Evolutionary conservation across 2,888 invertebrate genomes (phyloP).

Genomic region (Drosophila lacicola): DNA sequence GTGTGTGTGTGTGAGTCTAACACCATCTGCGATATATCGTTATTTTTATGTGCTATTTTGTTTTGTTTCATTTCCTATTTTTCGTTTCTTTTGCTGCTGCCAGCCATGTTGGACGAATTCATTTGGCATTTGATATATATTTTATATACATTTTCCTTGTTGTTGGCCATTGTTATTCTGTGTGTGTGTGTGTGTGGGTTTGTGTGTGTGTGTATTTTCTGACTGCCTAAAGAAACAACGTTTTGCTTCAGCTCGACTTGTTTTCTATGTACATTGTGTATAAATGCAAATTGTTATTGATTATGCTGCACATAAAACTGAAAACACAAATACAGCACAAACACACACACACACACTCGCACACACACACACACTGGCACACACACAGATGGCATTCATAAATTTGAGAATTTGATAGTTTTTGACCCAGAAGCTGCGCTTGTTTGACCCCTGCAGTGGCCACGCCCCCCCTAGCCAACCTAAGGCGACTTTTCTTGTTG

Average conservation of each 20-base stretch:
- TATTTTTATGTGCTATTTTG: slow-evolving; percentile 57
- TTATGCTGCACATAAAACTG: slow-evolving; percentile 67
- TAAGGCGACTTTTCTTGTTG: neutral
- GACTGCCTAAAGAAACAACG: slow-evolving; percentile 22
- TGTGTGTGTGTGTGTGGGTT: slow-evolving; percentile 11
- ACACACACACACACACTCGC: neutral
- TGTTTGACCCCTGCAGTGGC: slow-evolving; percentile 11
- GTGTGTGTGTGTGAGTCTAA: slow-evolving; percentile 4
- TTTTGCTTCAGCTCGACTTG: slow-evolving; percentile 23
- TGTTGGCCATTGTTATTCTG: slow-evolving; percentile 30
- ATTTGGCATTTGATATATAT: slow-evolving; percentile 55
- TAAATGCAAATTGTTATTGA: slow-evolving; percentile 80
- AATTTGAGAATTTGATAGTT: slow-evolving; percentile 48
- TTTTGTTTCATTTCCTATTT: slow-evolving; percentile 42
- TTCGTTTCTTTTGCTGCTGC: slow-evolving; percentile 33
- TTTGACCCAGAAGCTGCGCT: slow-evolving; percentile 40
- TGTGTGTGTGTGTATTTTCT: slow-evolving; percentile 27
- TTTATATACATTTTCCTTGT: slow-evolving; percentile 25
- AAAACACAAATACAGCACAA: slow-evolving; percentile 18
- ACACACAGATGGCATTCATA: slow-evolving; percentile 25
- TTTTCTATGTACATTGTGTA: slow-evolving; percentile 22
- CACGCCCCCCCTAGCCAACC: neutral
- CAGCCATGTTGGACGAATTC: slow-evolving; percentile 46
- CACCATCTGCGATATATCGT: slow-evolving; percentile 54
- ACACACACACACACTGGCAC: neutral